phyloP scores from a whole-genome alignment of 2,888 invertebrate genomes.

The Scotopteryx bipunctaria region DNA sequence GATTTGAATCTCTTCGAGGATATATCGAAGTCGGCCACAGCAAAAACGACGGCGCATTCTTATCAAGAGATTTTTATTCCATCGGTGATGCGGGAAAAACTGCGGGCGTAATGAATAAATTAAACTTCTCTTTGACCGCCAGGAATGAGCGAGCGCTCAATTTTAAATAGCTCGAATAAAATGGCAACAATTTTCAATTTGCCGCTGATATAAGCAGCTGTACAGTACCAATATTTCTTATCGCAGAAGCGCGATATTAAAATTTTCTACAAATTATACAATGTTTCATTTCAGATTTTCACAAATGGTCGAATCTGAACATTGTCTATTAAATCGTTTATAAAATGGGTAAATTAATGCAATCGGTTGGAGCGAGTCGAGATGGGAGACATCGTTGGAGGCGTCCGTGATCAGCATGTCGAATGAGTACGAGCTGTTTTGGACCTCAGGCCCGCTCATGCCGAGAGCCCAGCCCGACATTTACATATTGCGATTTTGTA shows the following conservation, averaged over 20 bases:
- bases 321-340: constrained; percentile 80
- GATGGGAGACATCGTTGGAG: constrained; percentile 78
- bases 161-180: constrained; percentile 51
- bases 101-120: constrained; percentile 63
- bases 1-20: constrained; percentile 81
- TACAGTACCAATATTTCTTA: constrained; percentile 39
- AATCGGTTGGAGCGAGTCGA: constrained; percentile 75
- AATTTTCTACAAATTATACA: constrained; percentile 36
- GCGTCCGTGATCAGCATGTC: constrained; percentile 77
- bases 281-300: constrained; percentile 46
- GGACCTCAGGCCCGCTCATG: constrained; percentile 48
- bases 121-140: constrained; percentile 50
- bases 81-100: constrained; percentile 51
- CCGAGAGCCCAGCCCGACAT: constrained; percentile 62
- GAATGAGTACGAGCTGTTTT: constrained; percentile 63
- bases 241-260: constrained; percentile 36
- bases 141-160: constrained; percentile 53
- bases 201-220: constrained; percentile 41
- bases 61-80: constrained; percentile 51
- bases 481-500: constrained; percentile 78
- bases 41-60: constrained; percentile 64
- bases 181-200: constrained; percentile 51
- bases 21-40: constrained; percentile 68
- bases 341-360: constrained; percentile 82
- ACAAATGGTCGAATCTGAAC: constrained; percentile 66